Evolutionary conservation across 2,797 vertebrate genomes (phyloP).

Genomic region (Leucoraja ocellata): DNA sequence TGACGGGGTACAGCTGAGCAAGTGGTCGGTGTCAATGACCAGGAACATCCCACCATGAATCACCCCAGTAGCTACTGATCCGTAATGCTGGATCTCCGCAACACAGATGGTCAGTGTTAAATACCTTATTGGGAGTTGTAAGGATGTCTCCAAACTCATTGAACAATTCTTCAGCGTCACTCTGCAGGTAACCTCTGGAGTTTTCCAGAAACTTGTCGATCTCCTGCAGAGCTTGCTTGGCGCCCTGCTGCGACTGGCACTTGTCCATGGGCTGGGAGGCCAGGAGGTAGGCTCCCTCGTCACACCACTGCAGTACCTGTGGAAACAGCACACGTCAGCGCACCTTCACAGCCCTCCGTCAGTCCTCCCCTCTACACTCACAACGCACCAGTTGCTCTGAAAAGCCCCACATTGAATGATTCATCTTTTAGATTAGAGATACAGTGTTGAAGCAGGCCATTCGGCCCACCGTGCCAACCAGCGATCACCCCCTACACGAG

Average conservation of each 20-base stretch:
- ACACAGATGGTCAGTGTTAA: not conserved
- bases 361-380: not conserved
- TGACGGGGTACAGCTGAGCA: not conserved
- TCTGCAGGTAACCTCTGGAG: constrained; percentile 64
- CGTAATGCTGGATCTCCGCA: too few species aligned
- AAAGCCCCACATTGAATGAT: not conserved
- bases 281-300: constrained; percentile 80
- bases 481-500: too few species aligned
- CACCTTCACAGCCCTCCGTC: not conserved
- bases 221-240: constrained; percentile 74
- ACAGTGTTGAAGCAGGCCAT: too few species aligned
- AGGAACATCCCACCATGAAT: not conserved
- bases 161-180: constrained; percentile 63
- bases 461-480: too few species aligned
- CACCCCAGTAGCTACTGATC: not conserved
- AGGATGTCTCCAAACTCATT: constrained; percentile 73
- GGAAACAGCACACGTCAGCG: not conserved
- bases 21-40: not conserved
- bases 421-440: too few species aligned
- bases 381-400: not conserved
- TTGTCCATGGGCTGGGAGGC: constrained; percentile 82
- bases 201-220: constrained; percentile 79
- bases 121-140: constrained; percentile 78
- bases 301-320: constrained; percentile 82
- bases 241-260: constrained; percentile 80